phyloP scores from a whole-genome alignment of 23 tunicate species.

The Ascidia mentula region DNA sequence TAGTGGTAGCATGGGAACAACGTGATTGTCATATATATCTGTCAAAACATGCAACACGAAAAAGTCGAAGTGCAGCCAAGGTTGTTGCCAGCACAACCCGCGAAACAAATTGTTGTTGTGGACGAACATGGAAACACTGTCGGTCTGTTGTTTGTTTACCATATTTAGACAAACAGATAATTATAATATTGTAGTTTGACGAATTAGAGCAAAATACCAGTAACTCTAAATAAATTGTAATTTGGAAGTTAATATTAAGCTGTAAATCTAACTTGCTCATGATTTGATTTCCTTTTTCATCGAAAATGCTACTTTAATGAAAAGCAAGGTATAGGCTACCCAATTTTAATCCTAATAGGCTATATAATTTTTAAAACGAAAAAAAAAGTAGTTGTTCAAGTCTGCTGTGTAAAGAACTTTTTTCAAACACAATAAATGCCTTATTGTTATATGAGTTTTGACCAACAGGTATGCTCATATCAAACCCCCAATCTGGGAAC shows the following conservation, averaged over 20 bases:
- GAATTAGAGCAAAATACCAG: too few relatives aligned
- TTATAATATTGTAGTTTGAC: too few relatives aligned
- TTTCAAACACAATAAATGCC: neutral
- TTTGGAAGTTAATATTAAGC: too few relatives aligned
- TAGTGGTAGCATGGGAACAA: neutral
- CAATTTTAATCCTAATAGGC: too few relatives aligned
- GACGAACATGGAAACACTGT: constrained; percentile 81
- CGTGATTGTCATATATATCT: neutral
- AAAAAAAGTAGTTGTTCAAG: neutral
- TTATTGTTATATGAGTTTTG: neutral
- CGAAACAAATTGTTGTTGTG: constrained; percentile 54
- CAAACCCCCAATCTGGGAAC: constrained; percentile 2
- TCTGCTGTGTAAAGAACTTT: neutral
- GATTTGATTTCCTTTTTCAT: too few relatives aligned
- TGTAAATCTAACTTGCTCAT: too few relatives aligned
- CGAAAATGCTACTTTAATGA: too few relatives aligned
- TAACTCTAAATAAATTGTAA: too few relatives aligned
- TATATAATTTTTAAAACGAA: too few relatives aligned
- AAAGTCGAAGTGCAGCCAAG: neutral
- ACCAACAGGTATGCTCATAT: constrained; percentile 45
- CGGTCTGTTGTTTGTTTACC: constrained; percentile 19
- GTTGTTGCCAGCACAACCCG: neutral
- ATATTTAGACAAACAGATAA: too few relatives aligned
- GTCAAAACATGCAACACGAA: neutral
- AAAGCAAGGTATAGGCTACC: too few relatives aligned